phyloP scores from a whole-genome alignment of 2,113 vertebrate genomes.

The Dasyurus viverrinus region DNA sequence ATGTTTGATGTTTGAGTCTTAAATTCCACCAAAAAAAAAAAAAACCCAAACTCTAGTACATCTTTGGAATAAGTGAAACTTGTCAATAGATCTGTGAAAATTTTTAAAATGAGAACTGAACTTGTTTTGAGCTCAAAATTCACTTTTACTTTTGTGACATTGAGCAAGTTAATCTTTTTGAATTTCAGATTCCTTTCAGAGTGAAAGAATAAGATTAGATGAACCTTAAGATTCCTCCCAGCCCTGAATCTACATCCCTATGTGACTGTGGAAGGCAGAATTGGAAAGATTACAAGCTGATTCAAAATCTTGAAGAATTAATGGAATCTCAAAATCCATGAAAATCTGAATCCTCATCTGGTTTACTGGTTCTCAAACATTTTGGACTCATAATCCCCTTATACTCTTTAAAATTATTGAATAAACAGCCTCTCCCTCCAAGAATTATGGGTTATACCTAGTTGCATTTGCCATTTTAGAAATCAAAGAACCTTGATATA shows the following conservation, averaged over 20 bases:
- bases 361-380: background rate
- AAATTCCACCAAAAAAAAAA: background rate
- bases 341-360: background rate
- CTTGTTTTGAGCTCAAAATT: background rate
- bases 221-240: background rate
- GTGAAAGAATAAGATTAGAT: background rate
- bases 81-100: conserved; percentile 21
- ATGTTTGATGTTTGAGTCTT: conserved; percentile 54
- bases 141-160: background rate
- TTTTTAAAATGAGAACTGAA: conserved; percentile 57
- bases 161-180: background rate
- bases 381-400: too few relatives aligned
- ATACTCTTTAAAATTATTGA: background rate
- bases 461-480: background rate
- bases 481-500: background rate
- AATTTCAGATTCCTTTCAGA: background rate
- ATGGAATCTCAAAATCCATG: background rate
- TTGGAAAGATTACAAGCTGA: conserved; percentile 32
- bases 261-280: conserved; percentile 4
- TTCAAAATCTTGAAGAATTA: conserved; percentile 43
- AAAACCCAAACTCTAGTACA: conserved; percentile 27
- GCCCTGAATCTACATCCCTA: background rate
- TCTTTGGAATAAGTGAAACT: conserved; percentile 56
- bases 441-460: background rate
- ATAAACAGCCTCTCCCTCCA: background rate